These are phyloP conservation scores for Pipistrellus pygmaeus DNA, from an alignment of 2,797 vertebrate species.

Conservation along the genomic window DNA sequence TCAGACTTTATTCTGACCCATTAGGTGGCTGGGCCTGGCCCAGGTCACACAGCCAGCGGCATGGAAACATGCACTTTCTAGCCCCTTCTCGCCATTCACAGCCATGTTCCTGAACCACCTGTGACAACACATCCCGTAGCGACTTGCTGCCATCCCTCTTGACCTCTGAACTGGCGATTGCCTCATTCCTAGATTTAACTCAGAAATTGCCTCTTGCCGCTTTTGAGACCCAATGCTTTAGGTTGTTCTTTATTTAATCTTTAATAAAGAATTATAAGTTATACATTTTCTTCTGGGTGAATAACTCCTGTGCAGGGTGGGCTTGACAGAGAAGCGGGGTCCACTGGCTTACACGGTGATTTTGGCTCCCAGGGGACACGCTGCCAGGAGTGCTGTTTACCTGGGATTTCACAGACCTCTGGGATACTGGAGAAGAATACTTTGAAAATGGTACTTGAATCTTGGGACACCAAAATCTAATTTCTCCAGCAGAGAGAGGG, in stretches of 20 bases:
- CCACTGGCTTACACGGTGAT: neutral
- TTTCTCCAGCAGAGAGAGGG: neutral
- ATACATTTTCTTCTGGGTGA: neutral
- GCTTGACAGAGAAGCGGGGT: neutral
- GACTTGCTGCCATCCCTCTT: neutral
- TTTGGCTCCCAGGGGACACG: neutral
- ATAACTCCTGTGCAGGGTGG: neutral
- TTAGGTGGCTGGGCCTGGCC: neutral
- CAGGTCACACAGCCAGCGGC: neutral
- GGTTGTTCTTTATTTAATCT: neutral
- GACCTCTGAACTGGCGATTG: neutral
- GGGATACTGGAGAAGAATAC: neutral
- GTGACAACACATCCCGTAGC: fast-evolving
- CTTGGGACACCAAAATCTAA: neutral
- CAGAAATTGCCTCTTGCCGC: neutral
- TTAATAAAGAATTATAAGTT: neutral
- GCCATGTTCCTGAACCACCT: neutral
- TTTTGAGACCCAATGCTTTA: neutral
- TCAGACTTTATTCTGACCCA: neutral
- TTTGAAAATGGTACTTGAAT: neutral
- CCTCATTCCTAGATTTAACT: neutral
- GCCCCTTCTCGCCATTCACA: neutral
- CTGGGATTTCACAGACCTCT: neutral
- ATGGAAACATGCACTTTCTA: neutral
- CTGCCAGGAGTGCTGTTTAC: neutral